Evolutionary conservation across 2,113 vertebrate genomes (phyloP), one percentile per base, ranked within the genome.

Genomic region (Cyphomyrus plagiostoma): DNA sequence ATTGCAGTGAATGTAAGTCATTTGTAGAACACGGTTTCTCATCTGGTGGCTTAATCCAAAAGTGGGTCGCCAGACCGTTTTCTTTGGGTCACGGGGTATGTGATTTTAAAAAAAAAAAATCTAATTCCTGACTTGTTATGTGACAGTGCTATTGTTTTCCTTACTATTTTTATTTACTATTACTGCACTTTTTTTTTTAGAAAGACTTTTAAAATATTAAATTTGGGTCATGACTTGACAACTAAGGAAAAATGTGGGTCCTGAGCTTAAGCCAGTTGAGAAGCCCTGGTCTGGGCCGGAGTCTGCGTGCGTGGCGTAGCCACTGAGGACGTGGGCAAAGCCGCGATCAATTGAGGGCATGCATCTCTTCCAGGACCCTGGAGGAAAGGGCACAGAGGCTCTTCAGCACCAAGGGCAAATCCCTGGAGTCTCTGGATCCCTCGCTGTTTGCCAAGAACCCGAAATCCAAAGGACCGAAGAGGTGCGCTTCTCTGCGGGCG

Each of bases 391-490:
- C 98, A 21, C 98, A 99, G 95, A 97, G 98, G 66, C 96, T 99
- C 8, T 99, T 99, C 74, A 97, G 98, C 95, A 99, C 98, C 35
- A 99, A 99, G 94, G 98, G 98, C 84, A 98, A 99, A 92, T 99
- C 98, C 15, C 93, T 99, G 87, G 98, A 99, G 90, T 95, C 96
- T 0, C 96, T 99, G 0, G 98, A 99, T 89, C 95, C 97, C 0
- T 98, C 98, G 7, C 95, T 99, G 89, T 99, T 99, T 90, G 97
- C 98, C 49, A 99, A 99, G 94, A 99, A 98, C 89, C 98, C 98
- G 2, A 99, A 99, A 95, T 97, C 97, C 89, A 99, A 99, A 94
- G 98, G 98, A 49, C 98, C 97, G 45, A 99, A 99, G 91, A 97
- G 98, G 98, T 99, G 93, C 56, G 91, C 94, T 15, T 30, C 92